Base-by-base conservation (phyloP, 2,888 invertebrate species). In the Ischnura elegans region DNA sequence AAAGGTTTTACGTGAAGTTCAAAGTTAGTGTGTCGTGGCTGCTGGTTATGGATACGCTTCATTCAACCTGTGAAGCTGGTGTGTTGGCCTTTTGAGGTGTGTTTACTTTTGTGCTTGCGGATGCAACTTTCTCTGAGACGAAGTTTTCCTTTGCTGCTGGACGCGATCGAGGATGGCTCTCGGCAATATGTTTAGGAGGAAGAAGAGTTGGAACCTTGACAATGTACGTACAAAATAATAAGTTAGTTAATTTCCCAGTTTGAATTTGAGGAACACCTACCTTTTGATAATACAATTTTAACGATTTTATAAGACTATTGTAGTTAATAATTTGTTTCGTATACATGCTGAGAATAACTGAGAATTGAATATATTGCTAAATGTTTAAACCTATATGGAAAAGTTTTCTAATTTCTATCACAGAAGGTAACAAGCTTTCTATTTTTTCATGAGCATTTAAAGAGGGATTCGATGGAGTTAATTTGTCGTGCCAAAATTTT, bases 131-230 rank as follows among this genome's bases (percentile, higher is more conserved):
- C 36, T 76, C 76, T 10, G 13, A 29, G 21, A 2, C 76, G 76
- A 10, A 76, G 76, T 5, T 29, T 29, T 76, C 13, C 13, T 36
- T 76, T 36, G 29, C 8, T 36, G 36, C 36, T 25, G 13, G 76
- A 76, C 29, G 29, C 6, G 16, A 36, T 10, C 29, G 13, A 61
- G 42, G 21, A 90, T 90, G 90, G 90, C 90, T 6, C 94, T 95
- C 93, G 94, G 94, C 93, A 95, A 94, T 94, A 95, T 95, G 95
- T 95, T 95, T 94, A 94, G 95, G 93, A 94, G 95, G 94, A 94
- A 94, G 94, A 95, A 95, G 93, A 95, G 94, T 93, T 94, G 94
- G 94, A 94, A 94, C 55, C 87, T 94, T 93, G 93, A 94, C 94
- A 94, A 42, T 21, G 93, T 93, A 85, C 86, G 87, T 87, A 93